These are phyloP conservation scores for Takifugu ocellatus DNA, from an alignment of 2,797 vertebrate genomes.

Conservation along the genomic window DNA sequence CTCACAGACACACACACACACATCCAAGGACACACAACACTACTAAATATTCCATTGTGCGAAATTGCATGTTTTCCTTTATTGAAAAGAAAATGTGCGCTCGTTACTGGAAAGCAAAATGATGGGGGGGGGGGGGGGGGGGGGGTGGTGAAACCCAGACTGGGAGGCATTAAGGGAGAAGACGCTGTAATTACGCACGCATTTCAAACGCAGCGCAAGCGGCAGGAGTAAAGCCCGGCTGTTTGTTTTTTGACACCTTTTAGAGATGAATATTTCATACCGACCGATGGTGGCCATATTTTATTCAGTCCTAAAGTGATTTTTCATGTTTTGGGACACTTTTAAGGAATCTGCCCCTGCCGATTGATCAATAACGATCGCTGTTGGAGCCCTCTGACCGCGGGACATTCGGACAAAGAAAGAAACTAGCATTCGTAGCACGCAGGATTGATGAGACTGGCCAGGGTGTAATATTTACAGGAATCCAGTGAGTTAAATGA, in stretches of 20 bases:
- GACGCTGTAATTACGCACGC: slow-evolving; percentile 52
- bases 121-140: slow-evolving; percentile 25
- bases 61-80: slow-evolving; percentile 54
- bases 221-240: slow-evolving; percentile 25
- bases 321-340: slow-evolving; percentile 16
- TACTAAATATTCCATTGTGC: slow-evolving; percentile 63
- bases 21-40: slow-evolving; percentile 53
- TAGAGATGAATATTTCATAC: slow-evolving; percentile 30
- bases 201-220: slow-evolving; percentile 8
- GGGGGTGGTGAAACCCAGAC: slow-evolving; percentile 33
- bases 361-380: background rate
- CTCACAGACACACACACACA: slow-evolving; percentile 9
- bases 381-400: no score
- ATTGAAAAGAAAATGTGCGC: slow-evolving; percentile 54
- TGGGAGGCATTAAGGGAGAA: slow-evolving; percentile 54
- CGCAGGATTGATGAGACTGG: no score
- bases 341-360: slow-evolving; percentile 8
- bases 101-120: slow-evolving; percentile 68
- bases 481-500: no score
- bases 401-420: no score
- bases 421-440: no score
- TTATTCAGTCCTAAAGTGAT: slow-evolving; percentile 26
- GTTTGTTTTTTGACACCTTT: slow-evolving; percentile 28
- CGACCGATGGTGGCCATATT: slow-evolving; percentile 8
- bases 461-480: no score